Conservation (phyloP, 2,113 vertebrate genomes). For the Clarias batrachus region DNA sequence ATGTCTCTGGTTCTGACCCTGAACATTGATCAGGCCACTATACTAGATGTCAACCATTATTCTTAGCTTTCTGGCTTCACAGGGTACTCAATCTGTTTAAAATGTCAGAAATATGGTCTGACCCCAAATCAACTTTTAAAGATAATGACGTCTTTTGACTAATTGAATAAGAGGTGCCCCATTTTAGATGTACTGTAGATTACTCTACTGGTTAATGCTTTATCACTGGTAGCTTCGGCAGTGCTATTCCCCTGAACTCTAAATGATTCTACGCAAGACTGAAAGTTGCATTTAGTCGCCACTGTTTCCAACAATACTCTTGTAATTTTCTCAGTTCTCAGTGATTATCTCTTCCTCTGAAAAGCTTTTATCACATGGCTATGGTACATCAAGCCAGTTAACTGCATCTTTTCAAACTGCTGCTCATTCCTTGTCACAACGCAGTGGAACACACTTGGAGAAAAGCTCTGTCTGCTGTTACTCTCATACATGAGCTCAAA, state of each 20-base stretch:
- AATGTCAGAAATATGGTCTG: neutral
- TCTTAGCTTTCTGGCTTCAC: neutral
- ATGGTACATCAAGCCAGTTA: neutral
- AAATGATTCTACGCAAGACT: neutral
- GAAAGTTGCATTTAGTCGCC: neutral
- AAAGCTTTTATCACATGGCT: conserved; percentile 3
- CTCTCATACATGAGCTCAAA: neutral
- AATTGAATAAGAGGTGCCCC: neutral
- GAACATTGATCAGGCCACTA: neutral
- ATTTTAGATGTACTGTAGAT: neutral
- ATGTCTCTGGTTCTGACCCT: neutral
- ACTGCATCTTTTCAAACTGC: neutral
- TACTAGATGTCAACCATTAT: neutral
- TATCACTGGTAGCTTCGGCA: neutral
- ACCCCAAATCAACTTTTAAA: neutral
- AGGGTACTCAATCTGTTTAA: neutral
- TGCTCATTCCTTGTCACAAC: neutral
- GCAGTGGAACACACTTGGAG: neutral
- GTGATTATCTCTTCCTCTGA: neutral
- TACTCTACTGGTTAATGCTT: neutral
- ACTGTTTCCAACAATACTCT: neutral
- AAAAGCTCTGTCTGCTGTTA: neutral
- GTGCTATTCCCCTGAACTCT: neutral
- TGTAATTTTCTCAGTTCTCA: neutral
- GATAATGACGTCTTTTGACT: neutral